A percentile compares a stretch with the other conserved stretches of the same genome.
These are phyloP conservation scores for Diplodus sargus DNA, from an alignment of 2,797 vertebrate genomes.

Conservation along the genomic window DNA sequence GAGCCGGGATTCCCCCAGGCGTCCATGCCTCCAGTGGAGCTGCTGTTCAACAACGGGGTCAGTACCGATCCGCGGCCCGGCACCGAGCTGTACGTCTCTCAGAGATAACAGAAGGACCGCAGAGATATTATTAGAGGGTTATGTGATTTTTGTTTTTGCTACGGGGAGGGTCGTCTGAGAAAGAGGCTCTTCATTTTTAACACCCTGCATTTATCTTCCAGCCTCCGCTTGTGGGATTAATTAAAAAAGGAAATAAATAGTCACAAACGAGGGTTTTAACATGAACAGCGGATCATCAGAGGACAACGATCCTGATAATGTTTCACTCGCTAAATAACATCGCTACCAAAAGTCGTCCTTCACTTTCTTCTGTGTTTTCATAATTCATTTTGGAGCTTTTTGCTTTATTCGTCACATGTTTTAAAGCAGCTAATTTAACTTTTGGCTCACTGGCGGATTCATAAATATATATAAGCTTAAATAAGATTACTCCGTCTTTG, in stretches of 20 bases:
- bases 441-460: too few species aligned
- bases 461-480: too few species aligned
- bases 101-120: too few species aligned
- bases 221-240: too few species aligned
- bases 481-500: too few species aligned
- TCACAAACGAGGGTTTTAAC: not conserved
- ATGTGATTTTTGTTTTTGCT: not conserved
- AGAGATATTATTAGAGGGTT: not conserved
- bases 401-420: too few species aligned
- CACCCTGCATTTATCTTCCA: too few species aligned
- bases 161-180: not conserved
- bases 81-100: not conserved
- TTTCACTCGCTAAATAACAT: not conserved
- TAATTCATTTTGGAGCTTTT: too few species aligned
- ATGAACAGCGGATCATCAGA: not conserved
- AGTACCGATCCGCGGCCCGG: conserved; percentile 30
- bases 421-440: too few species aligned
- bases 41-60: conserved; percentile 83
- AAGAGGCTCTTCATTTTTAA: too few species aligned
- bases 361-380: not conserved
- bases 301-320: not conserved
- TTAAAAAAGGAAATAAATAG: too few species aligned
- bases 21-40: conserved; percentile 73
- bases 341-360: not conserved
- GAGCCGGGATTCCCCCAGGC: conserved; percentile 71